These are phyloP conservation scores for Sipha flava DNA, from an alignment of 1,140 invertebrate genomes.

Conservation along the genomic window DNA sequence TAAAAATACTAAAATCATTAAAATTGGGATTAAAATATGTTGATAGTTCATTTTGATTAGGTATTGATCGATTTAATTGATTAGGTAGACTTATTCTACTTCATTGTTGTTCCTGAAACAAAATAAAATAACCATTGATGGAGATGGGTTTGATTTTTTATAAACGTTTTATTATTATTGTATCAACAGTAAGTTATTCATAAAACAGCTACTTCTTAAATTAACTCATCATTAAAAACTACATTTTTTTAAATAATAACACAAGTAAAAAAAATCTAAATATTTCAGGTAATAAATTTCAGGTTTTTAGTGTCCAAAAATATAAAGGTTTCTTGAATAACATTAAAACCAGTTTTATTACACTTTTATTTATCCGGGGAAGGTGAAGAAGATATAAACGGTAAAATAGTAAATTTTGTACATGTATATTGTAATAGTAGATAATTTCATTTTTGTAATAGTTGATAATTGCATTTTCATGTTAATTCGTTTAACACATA, in stretches of 20 bases:
- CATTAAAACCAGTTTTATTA: conserved; percentile 10
- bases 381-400: background rate
- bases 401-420: no score
- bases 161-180: background rate
- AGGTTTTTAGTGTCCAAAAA: background rate
- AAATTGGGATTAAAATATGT: background rate
- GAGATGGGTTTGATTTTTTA: background rate
- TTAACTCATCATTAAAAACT: background rate
- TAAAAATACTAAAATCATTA: background rate
- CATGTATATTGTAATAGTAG: background rate
- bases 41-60: background rate
- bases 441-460: background rate
- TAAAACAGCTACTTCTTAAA: background rate
- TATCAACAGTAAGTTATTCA: background rate
- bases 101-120: background rate
- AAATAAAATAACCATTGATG: background rate
- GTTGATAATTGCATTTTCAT: background rate
- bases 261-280: background rate
- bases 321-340: background rate
- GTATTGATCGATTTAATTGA: no score
- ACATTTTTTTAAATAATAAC: background rate
- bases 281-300: background rate
- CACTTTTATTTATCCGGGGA: background rate
- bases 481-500: conserved; percentile 9
- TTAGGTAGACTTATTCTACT: background rate